A percentile compares a stretch with the other conserved stretches of the same genome.
phyloP scores from a whole-genome alignment of 2,113 vertebrate species.

The Bothrops jararaca region DNA sequence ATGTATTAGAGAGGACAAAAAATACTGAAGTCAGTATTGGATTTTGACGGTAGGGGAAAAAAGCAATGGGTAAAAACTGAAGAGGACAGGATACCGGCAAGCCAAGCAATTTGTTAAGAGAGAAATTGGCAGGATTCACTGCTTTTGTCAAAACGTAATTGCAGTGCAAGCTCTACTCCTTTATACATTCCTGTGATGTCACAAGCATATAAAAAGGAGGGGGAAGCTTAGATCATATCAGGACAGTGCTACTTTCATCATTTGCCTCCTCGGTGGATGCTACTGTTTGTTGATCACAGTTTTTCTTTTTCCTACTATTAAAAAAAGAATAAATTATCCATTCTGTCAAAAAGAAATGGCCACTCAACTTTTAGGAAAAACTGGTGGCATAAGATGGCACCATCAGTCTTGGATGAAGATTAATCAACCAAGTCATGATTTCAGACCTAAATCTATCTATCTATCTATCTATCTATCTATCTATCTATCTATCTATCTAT shows the following conservation, averaged over 20 bases:
- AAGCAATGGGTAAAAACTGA: not conserved
- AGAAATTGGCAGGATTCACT: not conserved
- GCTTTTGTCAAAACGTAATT: not conserved
- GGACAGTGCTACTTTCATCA: not conserved
- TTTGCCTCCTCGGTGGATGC: not conserved
- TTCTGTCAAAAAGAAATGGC: not conserved
- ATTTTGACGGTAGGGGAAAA: not conserved
- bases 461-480: too few species aligned
- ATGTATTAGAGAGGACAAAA: not conserved
- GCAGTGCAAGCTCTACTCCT: not conserved
- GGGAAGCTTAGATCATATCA: not conserved
- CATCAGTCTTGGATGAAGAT: not conserved
- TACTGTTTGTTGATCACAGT: not conserved
- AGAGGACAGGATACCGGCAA: conserved; percentile 12
- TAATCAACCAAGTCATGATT: conserved; percentile 8
- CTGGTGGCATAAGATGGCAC: conserved; percentile 2
- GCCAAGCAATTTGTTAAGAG: not conserved
- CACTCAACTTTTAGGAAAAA: not conserved
- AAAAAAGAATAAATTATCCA: not conserved
- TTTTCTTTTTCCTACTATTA: not conserved
- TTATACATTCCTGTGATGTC: not conserved
- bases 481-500: too few species aligned
- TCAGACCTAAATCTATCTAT: not conserved
- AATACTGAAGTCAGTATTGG: not conserved
- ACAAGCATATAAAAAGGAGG: not conserved